A percentile compares a stretch with the other conserved stretches of the same genome.
Conservation (phyloP, 2,888 invertebrate species). For the Ennomos fuscantarius region DNA sequence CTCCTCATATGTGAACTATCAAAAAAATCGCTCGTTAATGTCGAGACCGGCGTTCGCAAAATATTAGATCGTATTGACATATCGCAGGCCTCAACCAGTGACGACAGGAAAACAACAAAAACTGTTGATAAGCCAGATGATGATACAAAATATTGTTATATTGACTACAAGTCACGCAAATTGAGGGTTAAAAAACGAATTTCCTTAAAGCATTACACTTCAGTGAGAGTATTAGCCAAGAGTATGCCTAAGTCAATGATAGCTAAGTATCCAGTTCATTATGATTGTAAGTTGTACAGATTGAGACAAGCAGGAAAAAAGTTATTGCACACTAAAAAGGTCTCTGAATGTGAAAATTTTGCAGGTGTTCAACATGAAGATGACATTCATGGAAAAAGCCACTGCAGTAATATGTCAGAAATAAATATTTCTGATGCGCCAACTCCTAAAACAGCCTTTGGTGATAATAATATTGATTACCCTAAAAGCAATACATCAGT, state of each 20-base stretch:
- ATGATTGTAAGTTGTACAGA: slow-evolving; percentile 67
- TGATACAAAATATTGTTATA: slow-evolving; percentile 49
- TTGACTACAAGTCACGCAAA: slow-evolving; percentile 57
- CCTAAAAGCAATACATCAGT: slow-evolving; percentile 12
- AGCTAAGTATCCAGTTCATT: slow-evolving; percentile 70
- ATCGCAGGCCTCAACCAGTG: slow-evolving; percentile 47
- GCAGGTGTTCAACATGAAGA: slow-evolving; percentile 17
- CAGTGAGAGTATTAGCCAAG: slow-evolving; percentile 64
- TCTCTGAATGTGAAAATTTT: slow-evolving; percentile 18
- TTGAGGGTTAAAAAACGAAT: slow-evolving; percentile 66
- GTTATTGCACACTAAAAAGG: neutral
- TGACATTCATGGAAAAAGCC: neutral
- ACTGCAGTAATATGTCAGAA: slow-evolving; percentile 3
- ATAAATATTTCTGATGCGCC: slow-evolving; percentile 13
- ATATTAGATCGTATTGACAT: slow-evolving; percentile 57
- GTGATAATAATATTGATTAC: slow-evolving; percentile 1
- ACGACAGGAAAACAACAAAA: slow-evolving; percentile 50
- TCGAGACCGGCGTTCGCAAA: slow-evolving; percentile 69
- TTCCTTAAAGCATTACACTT: slow-evolving; percentile 64
- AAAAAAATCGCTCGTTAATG: slow-evolving; percentile 76
- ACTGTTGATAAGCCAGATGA: slow-evolving; percentile 14
- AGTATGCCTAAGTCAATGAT: slow-evolving; percentile 55
- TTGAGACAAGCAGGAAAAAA: slow-evolving; percentile 41
- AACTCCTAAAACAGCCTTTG: neutral
- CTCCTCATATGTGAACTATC: slow-evolving; percentile 77